Evolutionary conservation across 2,888 invertebrate species (phyloP), one percentile per base, ranked within the genome.

Genomic region (Stenchaetothrips biformis): DNA sequence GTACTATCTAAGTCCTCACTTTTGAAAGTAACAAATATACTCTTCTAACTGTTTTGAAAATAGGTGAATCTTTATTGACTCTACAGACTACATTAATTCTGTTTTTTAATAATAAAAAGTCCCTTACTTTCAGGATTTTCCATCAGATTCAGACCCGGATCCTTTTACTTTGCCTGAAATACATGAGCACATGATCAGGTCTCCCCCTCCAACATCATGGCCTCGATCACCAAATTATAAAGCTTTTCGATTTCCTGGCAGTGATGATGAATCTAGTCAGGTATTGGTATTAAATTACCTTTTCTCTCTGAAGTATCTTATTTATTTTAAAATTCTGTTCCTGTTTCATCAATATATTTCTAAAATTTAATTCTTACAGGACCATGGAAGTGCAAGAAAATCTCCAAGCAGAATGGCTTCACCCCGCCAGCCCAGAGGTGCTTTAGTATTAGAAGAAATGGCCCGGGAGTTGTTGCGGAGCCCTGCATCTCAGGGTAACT

Each of bases 161-260:
- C 93, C 93, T 0, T 85, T 93, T 83, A 92, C 92, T 47, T 87
- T 94, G 82, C 93, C 93, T 82, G 94, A 94, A 86, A 92, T 94
- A 81, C 94, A 94, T 84, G 93, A 94, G 85, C 94, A 94, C 85
- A 91, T 94, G 90, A 94, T 94, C 79, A 89, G 94, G 82, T 94
- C 93, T 83, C 94, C 94, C 48, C 94, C 94, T 3, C 94, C 94
- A 0, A 93, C 91, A 27, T 91, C 91, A 82, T 93, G 94, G 93
- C 92, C 93, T 48, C 88, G 89, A 83, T 89, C 89, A 74, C 90
- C 90, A n/a, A 88, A 88, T 84, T 88, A 87, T 83, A 86, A 86
- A 83, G 86, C 89, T 80, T 91, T 91, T 84, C 88, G 89, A 83
- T 91, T 91, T 84, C 89, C 90, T 2, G 87, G 86, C 77, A 82